Evolutionary conservation across 1,140 invertebrate genomes (phyloP), one percentile per base, ranked within the genome.

Genomic region (Ganaspis sp.): DNA sequence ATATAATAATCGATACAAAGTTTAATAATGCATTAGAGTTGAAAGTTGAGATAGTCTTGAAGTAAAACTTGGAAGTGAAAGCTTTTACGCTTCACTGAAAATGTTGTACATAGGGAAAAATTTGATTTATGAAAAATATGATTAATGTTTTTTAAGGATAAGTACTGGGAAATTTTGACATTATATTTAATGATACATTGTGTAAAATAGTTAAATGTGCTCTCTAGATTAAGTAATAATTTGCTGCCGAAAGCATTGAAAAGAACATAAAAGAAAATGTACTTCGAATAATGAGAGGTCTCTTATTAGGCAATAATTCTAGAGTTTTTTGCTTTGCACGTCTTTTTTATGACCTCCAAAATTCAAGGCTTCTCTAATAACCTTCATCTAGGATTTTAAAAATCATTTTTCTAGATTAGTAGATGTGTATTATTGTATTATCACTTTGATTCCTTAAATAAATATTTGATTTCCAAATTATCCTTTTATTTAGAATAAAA

Each of bases 221-320:
- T 17, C 17, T 49, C 40, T 9, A 3, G 11, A 45, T 15, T n/a
- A 49, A 49, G 17, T 49, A 17, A 49, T 49, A 49, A 6, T 49
- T 49, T n/a, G 17, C 15, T 49, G 45, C 12, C 23, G 23, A 15
- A 64, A 29, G 15, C 15, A 34, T 64, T 21, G 26, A 9, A 64
- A 15, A 29, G n/a, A 12, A 26, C 6, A 29, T 26, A 29, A 29
- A 64, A 64, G 23, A 29, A 64, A 64, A 64, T 29, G 58, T 29
- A 64, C 58, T 34, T 64, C 26, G 58, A 64, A 64, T 29, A 26
- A 64, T 29, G 58, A 64, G 9, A 64, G 21, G 58, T 64, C 23
- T 64, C 53, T 12, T 58, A 23, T 23, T 29, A 64, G 26, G 26
- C 21, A 64, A 64, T 64, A 29, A n/a, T 58, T n/a, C 23, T n/a